These are phyloP conservation scores for Nasonia giraulti DNA, from an alignment of 1,140 invertebrate genomes.

Conservation along the genomic window DNA sequence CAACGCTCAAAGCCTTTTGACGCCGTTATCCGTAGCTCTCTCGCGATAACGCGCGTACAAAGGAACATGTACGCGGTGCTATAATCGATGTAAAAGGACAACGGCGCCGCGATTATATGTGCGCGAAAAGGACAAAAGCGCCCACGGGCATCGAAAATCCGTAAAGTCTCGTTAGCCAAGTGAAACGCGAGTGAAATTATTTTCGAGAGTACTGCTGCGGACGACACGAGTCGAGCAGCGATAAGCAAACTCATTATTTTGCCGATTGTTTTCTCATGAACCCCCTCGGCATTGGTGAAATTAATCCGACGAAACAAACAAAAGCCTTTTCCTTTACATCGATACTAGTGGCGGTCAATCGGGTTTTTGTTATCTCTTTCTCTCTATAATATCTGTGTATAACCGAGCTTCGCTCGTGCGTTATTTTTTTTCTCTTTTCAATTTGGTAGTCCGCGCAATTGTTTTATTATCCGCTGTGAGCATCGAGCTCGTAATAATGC, in stretches of 20 bases:
- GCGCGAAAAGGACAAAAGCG: not conserved
- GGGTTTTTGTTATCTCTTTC: not conserved
- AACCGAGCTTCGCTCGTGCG: too few species aligned
- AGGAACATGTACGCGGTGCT: not conserved
- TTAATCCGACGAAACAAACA: not conserved
- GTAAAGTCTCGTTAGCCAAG: too few species aligned
- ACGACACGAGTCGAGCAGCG: not conserved
- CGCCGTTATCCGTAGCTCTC: not conserved
- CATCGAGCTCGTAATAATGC: not conserved
- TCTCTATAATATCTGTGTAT: not conserved
- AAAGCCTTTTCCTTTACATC: not conserved
- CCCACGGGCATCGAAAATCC: not conserved
- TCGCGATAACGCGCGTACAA: not conserved
- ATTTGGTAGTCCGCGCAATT: too few species aligned
- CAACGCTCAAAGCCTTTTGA: not conserved
- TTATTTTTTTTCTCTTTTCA: too few species aligned
- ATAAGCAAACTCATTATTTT: not conserved
- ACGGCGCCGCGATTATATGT: not conserved
- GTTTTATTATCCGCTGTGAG: too few species aligned
- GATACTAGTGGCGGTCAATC: not conserved
- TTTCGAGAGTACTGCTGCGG: not conserved
- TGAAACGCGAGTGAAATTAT: not conserved
- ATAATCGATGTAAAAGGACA: not conserved
- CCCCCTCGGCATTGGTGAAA: not conserved
- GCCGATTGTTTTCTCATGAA: conserved; percentile 1